Evolutionary conservation across 2,888 invertebrate genomes (phyloP).

Genomic region (Muschampia plurimacula): DNA sequence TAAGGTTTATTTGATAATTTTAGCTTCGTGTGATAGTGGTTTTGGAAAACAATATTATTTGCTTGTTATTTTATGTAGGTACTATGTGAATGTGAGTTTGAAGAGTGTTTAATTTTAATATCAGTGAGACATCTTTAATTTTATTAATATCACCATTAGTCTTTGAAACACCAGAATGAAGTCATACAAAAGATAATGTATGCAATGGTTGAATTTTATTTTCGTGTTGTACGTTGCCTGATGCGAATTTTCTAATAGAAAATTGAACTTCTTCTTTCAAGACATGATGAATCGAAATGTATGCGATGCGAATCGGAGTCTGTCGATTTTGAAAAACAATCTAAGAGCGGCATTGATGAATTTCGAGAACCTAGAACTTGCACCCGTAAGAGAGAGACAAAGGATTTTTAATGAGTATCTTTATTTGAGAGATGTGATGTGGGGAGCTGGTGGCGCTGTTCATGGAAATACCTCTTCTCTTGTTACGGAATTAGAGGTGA

Average conservation of each 20-base stretch:
- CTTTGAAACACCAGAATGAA: too few species aligned
- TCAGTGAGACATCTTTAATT: not conserved
- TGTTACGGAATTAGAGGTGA: constrained; percentile 49
- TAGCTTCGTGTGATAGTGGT: not conserved
- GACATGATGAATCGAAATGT: constrained; percentile 53
- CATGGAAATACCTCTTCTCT: constrained; percentile 63
- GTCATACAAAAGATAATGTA: too few species aligned
- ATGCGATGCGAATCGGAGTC: constrained; percentile 56
- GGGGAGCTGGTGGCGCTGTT: constrained; percentile 68
- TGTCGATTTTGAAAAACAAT: constrained; percentile 63
- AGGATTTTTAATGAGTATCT: constrained; percentile 58
- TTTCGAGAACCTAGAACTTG: constrained; percentile 57
- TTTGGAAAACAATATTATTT: not conserved
- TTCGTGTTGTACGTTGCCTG: not conserved
- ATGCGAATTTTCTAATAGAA: not conserved
- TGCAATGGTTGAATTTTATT: not conserved
- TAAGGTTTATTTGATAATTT: not conserved
- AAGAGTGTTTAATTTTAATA: not conserved
- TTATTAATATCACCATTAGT: too few species aligned
- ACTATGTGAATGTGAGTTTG: not conserved
- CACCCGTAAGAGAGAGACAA: constrained; percentile 52
- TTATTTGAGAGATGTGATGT: constrained; percentile 64
- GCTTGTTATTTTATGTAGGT: not conserved
- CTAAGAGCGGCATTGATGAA: constrained; percentile 57
- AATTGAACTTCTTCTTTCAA: constrained; percentile 47